Evolutionary conservation across 2,888 invertebrate species (phyloP), one percentile per base, ranked within the genome.

Genomic region (Dioctria linearis): DNA sequence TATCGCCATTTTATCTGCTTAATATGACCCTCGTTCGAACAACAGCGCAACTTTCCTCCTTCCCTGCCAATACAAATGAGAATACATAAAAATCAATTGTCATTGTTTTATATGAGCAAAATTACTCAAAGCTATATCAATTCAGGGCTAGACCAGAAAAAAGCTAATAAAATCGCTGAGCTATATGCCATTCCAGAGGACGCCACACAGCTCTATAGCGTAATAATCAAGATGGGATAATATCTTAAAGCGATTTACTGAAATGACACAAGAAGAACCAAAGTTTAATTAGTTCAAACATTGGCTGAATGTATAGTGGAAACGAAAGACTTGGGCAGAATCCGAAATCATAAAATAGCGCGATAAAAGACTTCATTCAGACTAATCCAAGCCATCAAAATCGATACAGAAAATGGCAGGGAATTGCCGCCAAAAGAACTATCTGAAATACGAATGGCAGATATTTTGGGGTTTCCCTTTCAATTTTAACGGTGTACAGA

Each of bases 341-440:
- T 73, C 73, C 73, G 57, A 57, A 57, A 43, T 57, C 59, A 73
- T 73, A 73, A 73, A 73, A 59, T 3, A 59, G 73, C 73, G 73
- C 73, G 73, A 73, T 73, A 73, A 73, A 73, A 59, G 73, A 73
- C 73, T 73, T 73, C 73, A 73, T 73, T 73, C 73, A 59, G 73
- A 73, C 59, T 73, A 73, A 73, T 73, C 73, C 73, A 73, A 57
- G 57, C 73, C 43, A 42, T 57, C 57, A 73, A 57, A 73, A 73
- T 73, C 73, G 73, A 73, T 73, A 73, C 73, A 13, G 73, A 57
- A 61, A 73, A 73, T 42, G 73, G 57, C 73, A 59, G 59, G 59
- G 9, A 73, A 73, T 73, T 73, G 73, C 59, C 73, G 73, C 73
- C 73, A 59, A 73, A n/a, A 54, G 73, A 73, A 73, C 73, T 73